These are phyloP conservation scores for Pseudomugil gertrudae DNA, from an alignment of 2,797 vertebrate species.

Conservation along the genomic window DNA sequence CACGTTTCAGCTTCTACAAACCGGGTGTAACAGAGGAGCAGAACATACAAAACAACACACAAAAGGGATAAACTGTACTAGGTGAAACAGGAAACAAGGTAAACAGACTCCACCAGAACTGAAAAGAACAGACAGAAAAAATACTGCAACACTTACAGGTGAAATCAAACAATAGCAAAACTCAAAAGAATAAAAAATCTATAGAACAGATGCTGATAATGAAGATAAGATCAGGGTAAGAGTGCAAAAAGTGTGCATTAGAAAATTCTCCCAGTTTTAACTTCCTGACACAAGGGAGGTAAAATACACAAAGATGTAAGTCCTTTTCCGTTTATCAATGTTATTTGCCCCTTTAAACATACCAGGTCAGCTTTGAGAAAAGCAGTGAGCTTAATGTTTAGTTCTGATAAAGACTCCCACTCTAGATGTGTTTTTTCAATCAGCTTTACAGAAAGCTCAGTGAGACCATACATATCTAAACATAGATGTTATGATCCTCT, in stretches of 20 bases:
- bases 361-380: not conserved
- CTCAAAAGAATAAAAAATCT: not conserved
- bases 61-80: not conserved
- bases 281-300: not conserved
- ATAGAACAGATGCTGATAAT: not conserved
- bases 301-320: conserved; percentile 1
- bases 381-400: not conserved
- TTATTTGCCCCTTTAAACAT: not conserved
- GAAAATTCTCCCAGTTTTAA: not conserved
- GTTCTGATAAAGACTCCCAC: not conserved
- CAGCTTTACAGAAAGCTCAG: not conserved
- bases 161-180: not conserved
- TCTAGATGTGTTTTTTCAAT: not conserved
- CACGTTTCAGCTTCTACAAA: too few relatives aligned
- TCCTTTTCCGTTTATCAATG: not conserved
- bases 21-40: too few relatives aligned
- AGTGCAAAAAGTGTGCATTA: not conserved
- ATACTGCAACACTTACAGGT: not conserved
- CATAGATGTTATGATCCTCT: not conserved
- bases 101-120: not conserved
- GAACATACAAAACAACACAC: too few relatives aligned
- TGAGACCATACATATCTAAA: not conserved
- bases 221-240: not conserved
- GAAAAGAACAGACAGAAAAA: not conserved
- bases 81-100: too few relatives aligned